These are phyloP conservation scores for Macrotis lagotis DNA, from an alignment of 2,113 vertebrate species.

Conservation along the genomic window DNA sequence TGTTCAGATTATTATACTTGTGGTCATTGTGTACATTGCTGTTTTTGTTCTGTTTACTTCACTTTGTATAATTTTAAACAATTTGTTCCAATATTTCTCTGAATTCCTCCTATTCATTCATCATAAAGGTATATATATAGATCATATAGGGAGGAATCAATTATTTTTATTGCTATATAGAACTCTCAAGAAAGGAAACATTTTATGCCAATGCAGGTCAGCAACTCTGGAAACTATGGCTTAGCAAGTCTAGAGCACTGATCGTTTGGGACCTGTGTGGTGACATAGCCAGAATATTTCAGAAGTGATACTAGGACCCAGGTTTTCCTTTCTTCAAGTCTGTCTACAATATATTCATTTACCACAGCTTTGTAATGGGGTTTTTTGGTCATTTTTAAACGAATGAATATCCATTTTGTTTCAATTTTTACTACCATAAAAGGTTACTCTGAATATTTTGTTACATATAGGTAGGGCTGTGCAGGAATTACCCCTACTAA, in stretches of 20 bases:
- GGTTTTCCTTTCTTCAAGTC: background rate
- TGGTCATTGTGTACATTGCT: background rate
- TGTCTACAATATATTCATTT: background rate
- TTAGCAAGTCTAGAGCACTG: background rate
- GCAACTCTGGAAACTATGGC: background rate
- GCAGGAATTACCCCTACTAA: background rate
- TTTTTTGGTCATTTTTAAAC: background rate
- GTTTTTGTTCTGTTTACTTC: background rate
- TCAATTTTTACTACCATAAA: background rate
- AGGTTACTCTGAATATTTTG: background rate
- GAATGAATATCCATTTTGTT: background rate
- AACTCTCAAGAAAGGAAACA: background rate
- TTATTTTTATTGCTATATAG: background rate
- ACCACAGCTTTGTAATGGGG: background rate
- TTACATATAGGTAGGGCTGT: too few species aligned
- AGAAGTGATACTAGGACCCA: background rate
- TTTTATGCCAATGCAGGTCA: background rate
- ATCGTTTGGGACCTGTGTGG: background rate
- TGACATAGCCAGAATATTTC: background rate
- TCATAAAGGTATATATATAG: background rate
- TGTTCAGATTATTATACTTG: background rate
- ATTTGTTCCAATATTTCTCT: background rate
- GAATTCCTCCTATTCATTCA: background rate
- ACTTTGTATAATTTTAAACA: background rate
- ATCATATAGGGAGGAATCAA: background rate